phyloP scores from a whole-genome alignment of 2,113 vertebrate species.

The Origma solitaria region DNA sequence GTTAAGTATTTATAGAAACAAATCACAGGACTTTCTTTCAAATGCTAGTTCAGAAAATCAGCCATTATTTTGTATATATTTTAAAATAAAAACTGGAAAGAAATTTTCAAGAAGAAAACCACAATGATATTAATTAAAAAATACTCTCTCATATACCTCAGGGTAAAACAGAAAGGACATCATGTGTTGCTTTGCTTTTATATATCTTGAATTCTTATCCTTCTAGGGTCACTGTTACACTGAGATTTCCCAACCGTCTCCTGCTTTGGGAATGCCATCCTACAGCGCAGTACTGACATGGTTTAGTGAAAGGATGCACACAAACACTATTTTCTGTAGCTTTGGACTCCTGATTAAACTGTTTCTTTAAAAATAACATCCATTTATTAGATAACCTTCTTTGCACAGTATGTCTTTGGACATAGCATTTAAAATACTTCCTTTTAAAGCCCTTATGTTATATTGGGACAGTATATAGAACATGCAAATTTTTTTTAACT shows the following conservation, averaged over 20 bases:
- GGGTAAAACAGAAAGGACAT: neutral
- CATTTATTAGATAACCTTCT: neutral
- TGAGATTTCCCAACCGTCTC: neutral
- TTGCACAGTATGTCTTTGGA: neutral
- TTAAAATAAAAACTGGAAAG: neutral
- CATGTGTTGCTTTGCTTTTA: neutral
- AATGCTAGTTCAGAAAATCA: neutral
- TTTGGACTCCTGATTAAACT: neutral
- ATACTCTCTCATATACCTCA: neutral
- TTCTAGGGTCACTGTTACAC: neutral
- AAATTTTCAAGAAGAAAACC: neutral
- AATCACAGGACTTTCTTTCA: neutral
- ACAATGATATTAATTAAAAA: neutral
- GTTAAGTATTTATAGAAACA: neutral
- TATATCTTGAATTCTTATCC: neutral
- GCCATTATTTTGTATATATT: neutral
- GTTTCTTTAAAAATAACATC: neutral
- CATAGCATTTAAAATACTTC: neutral
- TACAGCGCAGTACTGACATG: neutral
- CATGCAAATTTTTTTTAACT: neutral
- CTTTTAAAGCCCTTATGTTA: neutral
- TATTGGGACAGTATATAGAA: neutral
- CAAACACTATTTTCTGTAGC: neutral
- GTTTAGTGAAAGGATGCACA: neutral
- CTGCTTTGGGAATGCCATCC: neutral